Evolutionary conservation across 2,113 vertebrate species (phyloP).

Genomic region (Donacobius atricapilla): DNA sequence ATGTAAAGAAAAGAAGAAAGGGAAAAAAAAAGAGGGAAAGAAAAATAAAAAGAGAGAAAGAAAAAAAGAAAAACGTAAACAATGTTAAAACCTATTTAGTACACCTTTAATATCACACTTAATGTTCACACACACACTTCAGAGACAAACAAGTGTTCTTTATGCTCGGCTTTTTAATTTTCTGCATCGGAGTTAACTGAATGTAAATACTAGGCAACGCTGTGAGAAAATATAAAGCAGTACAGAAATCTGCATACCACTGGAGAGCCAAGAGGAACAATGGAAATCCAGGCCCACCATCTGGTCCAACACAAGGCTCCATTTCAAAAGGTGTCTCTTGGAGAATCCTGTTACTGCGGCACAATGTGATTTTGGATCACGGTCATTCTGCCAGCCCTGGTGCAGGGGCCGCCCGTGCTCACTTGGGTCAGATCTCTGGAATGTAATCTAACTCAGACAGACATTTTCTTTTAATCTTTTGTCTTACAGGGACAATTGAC

Average conservation of each 20-base stretch:
- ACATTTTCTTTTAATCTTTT: slow-evolving; percentile 17
- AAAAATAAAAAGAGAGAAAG: background rate
- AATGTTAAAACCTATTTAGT: slow-evolving; percentile 60
- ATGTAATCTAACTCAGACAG: background rate
- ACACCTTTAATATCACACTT: slow-evolving; percentile 26
- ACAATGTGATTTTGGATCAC: background rate
- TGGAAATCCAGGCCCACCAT: slow-evolving; percentile 10
- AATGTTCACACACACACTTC: background rate
- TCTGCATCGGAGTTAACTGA: slow-evolving; percentile 11
- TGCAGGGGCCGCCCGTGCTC: background rate
- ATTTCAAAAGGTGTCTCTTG: slow-evolving; percentile 3
- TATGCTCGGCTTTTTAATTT: slow-evolving; percentile 29
- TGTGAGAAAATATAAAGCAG: background rate
- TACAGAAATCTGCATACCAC: slow-evolving; percentile 1
- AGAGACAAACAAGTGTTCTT: background rate
- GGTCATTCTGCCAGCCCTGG: background rate
- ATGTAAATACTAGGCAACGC: slow-evolving; percentile 7
- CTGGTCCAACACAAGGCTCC: background rate
- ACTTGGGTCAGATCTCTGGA: background rate
- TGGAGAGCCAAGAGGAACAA: slow-evolving; percentile 1
- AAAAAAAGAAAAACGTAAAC: background rate
- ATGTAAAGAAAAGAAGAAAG: background rate
- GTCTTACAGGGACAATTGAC: background rate
- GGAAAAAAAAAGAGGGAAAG: background rate
- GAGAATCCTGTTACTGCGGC: background rate